Percentiles rank a stretch among this genome's conserved stretches.
phyloP scores from a whole-genome alignment of 2,888 invertebrate species.

The Eupithecia inturbata region DNA sequence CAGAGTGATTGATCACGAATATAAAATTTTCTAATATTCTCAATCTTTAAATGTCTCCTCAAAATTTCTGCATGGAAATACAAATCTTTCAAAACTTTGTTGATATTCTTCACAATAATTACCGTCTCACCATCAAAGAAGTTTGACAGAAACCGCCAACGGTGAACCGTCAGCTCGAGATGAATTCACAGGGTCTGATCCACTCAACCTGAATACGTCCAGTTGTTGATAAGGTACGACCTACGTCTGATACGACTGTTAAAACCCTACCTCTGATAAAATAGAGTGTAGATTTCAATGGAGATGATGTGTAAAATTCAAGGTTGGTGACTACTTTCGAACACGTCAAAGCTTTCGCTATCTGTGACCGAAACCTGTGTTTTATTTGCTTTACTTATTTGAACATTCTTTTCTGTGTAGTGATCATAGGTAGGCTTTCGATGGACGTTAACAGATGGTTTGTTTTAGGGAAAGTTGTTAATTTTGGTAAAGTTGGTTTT shows the following conservation, averaged over 20 bases:
- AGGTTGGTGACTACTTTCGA: constrained; percentile 73
- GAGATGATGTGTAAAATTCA: constrained; percentile 42
- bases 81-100: not conserved
- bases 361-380: constrained; percentile 73
- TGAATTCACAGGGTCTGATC: constrained; percentile 48
- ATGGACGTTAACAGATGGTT: constrained; percentile 55
- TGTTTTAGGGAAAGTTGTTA: constrained; percentile 40
- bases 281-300: constrained; percentile 53
- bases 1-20: too few species aligned
- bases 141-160: constrained; percentile 2
- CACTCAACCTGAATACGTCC: constrained; percentile 76
- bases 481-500: constrained; percentile 33
- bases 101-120: not conserved
- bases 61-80: not conserved
- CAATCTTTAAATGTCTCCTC: too few species aligned
- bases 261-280: constrained; percentile 17
- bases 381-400: constrained; percentile 77
- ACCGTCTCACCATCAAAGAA: constrained; percentile 1
- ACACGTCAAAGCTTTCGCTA: constrained; percentile 83
- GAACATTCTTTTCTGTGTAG: constrained; percentile 65
- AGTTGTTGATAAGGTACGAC: constrained; percentile 65
- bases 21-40: too few species aligned
- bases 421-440: constrained; percentile 55
- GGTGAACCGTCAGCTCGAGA: constrained; percentile 12
- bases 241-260: constrained; percentile 55